Conservation (phyloP, 2,113 vertebrate genomes). For the Corvus moneduloides region DNA sequence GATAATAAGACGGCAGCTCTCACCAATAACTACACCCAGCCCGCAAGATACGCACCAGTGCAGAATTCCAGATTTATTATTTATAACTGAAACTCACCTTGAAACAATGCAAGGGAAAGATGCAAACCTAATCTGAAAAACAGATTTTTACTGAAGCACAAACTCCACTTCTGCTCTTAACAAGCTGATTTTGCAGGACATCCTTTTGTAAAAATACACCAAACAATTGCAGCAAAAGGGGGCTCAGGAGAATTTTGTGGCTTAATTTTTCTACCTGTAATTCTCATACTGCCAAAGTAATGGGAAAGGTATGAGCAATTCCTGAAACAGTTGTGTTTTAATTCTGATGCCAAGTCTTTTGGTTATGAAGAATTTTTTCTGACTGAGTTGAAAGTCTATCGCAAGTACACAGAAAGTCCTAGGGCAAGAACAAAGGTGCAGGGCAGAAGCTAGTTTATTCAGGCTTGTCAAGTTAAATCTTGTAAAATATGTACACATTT, state of each 20-base stretch:
- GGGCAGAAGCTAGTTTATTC: conserved; percentile 57
- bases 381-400: conserved; percentile 58
- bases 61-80: neutral
- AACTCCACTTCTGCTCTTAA: neutral
- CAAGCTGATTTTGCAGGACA: neutral
- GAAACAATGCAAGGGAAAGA: neutral
- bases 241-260: neutral
- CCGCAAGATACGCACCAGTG: neutral
- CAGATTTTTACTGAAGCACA: neutral
- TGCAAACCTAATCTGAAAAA: neutral
- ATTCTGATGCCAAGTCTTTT: conserved; percentile 38
- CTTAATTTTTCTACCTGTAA: conserved; percentile 23
- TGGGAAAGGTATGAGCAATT: conserved; percentile 47
- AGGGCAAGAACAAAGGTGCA: conserved; percentile 64
- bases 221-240: neutral
- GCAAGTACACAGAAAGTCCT: conserved; percentile 48
- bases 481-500: conserved; percentile 63
- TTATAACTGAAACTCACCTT: neutral
- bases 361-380: conserved; percentile 47
- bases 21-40: neutral
- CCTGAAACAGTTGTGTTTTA: conserved; percentile 44
- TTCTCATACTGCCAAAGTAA: conserved; percentile 19
- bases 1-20: neutral
- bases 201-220: neutral
- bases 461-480: conserved; percentile 67